phyloP scores from a whole-genome alignment of 2,113 vertebrate species.

The Lucifuga dentata region DNA sequence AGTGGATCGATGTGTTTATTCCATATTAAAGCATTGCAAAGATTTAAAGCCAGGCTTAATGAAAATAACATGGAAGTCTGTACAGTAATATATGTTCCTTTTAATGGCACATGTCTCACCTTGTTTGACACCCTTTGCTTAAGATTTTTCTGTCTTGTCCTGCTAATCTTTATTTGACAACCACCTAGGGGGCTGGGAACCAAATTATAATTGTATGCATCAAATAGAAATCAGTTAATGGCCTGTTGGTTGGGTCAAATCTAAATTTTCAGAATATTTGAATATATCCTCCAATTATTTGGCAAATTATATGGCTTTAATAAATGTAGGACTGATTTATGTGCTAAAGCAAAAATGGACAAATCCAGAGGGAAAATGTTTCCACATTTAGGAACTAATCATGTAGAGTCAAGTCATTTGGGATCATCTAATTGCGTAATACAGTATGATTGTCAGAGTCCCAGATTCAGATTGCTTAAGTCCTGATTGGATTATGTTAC shows the following conservation, averaged over 20 bases:
- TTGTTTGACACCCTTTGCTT: not conserved
- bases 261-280: no score
- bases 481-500: not conserved
- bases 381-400: not conserved
- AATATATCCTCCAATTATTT: not conserved
- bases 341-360: not conserved
- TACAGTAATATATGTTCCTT: no score
- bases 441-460: not conserved
- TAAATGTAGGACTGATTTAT: not conserved
- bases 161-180: no score
- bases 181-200: no score
- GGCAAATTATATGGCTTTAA: not conserved
- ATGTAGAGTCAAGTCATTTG: not conserved
- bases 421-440: conserved; percentile 6
- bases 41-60: not conserved
- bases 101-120: no score
- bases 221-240: not conserved
- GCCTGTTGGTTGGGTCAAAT: no score
- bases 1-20: no score
- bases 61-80: not conserved
- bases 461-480: not conserved
- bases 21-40: no score
- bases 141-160: no score
- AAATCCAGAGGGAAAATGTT: not conserved
- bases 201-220: not conserved